These are phyloP conservation scores for Agrilus mali DNA, from an alignment of 2,888 invertebrate genomes.

Conservation along the genomic window DNA sequence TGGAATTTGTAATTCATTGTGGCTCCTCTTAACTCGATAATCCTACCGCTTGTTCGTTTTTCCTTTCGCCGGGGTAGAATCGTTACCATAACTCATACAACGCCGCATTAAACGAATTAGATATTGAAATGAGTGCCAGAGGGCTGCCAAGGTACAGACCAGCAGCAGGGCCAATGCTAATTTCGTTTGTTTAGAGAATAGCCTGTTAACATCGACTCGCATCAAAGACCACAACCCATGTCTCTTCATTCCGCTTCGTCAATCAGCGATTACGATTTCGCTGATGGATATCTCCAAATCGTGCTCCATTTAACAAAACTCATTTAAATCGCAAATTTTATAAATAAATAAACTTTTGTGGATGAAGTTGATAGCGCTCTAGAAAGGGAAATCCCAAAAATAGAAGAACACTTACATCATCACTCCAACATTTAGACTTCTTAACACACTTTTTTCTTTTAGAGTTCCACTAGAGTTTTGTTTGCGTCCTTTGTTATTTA, in stretches of 20 bases:
- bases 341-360: no score
- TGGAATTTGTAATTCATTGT: slow-evolving; percentile 18
- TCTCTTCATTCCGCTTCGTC: not conserved
- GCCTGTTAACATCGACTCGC: slow-evolving; percentile 27
- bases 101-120: slow-evolving; percentile 22
- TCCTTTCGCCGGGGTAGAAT: slow-evolving; percentile 13
- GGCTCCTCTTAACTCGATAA: slow-evolving; percentile 24
- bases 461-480: no score
- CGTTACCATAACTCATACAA: slow-evolving; percentile 28
- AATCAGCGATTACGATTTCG: no score
- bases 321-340: no score
- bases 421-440: no score
- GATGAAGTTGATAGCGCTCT: no score
- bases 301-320: no score
- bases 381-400: no score
- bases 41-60: slow-evolving; percentile 26
- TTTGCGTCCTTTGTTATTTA: no score
- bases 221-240: slow-evolving; percentile 20
- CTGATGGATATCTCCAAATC: no score
- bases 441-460: no score
- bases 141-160: slow-evolving; percentile 20
- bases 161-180: slow-evolving; percentile 28
- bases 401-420: no score
- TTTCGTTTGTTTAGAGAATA: slow-evolving; percentile 30
- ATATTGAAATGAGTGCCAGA: slow-evolving; percentile 30